phyloP scores from a whole-genome alignment of 2,888 invertebrate genomes.

The Apamea crenata region DNA sequence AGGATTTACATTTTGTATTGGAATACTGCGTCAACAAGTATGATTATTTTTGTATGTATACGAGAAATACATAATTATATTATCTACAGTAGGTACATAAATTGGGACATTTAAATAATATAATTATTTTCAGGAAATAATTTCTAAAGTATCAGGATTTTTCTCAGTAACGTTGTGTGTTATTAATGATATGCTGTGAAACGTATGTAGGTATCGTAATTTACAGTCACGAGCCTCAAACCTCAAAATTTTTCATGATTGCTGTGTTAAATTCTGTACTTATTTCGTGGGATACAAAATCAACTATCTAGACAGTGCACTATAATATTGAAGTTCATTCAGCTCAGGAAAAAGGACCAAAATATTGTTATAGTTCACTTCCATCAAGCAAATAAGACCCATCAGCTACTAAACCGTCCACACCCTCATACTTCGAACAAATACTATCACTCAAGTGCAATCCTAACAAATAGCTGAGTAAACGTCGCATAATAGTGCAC shows the following conservation, averaged over 20 bases:
- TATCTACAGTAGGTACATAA: not conserved
- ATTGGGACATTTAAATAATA: not conserved
- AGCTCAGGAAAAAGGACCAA: not conserved
- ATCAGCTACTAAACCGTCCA: slow-evolving; percentile 21
- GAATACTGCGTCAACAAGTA: slow-evolving; percentile 3
- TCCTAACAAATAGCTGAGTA: slow-evolving; percentile 56
- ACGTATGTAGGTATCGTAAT: not conserved
- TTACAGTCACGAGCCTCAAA: not conserved
- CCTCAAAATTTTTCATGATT: not conserved
- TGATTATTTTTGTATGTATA: not conserved
- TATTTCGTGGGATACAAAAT: not conserved
- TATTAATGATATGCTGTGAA: not conserved
- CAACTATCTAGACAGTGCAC: not conserved
- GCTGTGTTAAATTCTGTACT: not conserved
- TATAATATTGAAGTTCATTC: not conserved
- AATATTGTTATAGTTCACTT: not conserved
- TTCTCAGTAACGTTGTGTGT: not conserved
- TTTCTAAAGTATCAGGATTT: not conserved
- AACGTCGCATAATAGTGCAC: slow-evolving; percentile 64
- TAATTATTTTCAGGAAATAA: not conserved
- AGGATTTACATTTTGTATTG: slow-evolving; percentile 18
- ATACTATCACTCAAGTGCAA: slow-evolving; percentile 48
- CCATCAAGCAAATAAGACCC: not conserved
- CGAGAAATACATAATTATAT: not conserved
- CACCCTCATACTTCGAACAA: slow-evolving; percentile 39